Evolutionary conservation across 1,140 invertebrate genomes (phyloP), one percentile per base, ranked within the genome.

Genomic region (Halesus radiatus): DNA sequence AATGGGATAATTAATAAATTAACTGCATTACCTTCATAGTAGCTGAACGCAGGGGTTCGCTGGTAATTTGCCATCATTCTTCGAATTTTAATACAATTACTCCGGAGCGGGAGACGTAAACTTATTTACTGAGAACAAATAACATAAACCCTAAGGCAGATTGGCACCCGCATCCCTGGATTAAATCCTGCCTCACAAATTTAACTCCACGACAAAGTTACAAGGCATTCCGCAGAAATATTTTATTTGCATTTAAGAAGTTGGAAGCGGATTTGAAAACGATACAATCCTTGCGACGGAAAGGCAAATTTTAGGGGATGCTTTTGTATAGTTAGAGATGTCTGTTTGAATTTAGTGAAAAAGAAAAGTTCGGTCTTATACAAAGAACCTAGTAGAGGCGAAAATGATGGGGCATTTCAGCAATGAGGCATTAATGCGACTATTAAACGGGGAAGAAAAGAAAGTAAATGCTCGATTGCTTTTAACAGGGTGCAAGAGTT

Each of bases 121-220:
- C 75, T 62, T 64, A 77, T 77, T 77, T 77, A 77, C 75, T 58
- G 20, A 52, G 60, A 77, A 64, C 60, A 77, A 77, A 77, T 45
- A 45, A 45, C 66, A 77, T 62, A 66, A 20, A 64, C 60, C 75
- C 75, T 64, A n/a, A 52, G 75, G 75, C 58, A 37, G 37, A 77
- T 77, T 77, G 60, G 58, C 75, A 64, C 75, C 75, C 75, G 75
- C 75, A 77, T 77, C 60, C 60, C 45, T 26, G 53, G 29, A 74
- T 74, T 74, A 54, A 74, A 74, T 74, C 26, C 66, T 7, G 23
- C 45, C 6, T 37, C 1, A 3, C 16, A 32, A 18, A 45, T 50
- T n/a, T 37, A 45, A 10, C 37, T 50, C 13, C 4, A 6, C 16
- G 20, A 50, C 10, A 10, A 45, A 70, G 66, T 10, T 45, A 70